Evolutionary conservation across 2,888 invertebrate species (phyloP).

Genomic region (Spicauda simplicius): DNA sequence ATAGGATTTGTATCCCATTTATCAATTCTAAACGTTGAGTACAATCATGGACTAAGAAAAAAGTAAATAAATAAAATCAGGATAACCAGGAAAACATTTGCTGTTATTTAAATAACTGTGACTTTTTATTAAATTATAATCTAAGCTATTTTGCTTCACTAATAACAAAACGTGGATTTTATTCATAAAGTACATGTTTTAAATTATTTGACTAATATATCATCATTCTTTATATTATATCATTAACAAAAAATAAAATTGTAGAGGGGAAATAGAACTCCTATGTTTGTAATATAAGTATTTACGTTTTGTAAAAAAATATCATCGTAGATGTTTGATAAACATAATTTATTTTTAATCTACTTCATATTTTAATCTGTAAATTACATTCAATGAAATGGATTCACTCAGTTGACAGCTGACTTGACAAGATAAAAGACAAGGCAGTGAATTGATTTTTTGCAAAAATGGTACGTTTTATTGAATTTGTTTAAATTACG

Average conservation of each 20-base stretch:
- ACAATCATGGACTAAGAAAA: no score
- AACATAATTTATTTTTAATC: no score
- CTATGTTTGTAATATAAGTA: no score
- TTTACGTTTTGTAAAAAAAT: no score
- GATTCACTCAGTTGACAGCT: slow-evolving; percentile 43
- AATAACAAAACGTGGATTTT: background rate
- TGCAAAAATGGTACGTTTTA: slow-evolving; percentile 74
- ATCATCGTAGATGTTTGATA: no score
- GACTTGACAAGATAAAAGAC: slow-evolving; percentile 9
- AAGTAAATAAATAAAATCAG: background rate
- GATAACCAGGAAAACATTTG: background rate
- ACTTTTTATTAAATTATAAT: no score
- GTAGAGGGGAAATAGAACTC: no score
- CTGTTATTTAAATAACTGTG: background rate
- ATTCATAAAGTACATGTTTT: background rate
- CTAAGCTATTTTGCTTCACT: background rate
- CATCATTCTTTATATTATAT: background rate
- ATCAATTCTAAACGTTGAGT: background rate
- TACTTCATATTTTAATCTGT: background rate
- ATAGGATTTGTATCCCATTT: background rate
- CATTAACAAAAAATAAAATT: no score
- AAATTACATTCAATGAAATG: background rate
- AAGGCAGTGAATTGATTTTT: slow-evolving; percentile 78
- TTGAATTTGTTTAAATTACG: slow-evolving; percentile 47
- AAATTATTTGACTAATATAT: background rate